Conservation (phyloP, 2,113 vertebrate species). For the Chloropsis cyanopogon region DNA sequence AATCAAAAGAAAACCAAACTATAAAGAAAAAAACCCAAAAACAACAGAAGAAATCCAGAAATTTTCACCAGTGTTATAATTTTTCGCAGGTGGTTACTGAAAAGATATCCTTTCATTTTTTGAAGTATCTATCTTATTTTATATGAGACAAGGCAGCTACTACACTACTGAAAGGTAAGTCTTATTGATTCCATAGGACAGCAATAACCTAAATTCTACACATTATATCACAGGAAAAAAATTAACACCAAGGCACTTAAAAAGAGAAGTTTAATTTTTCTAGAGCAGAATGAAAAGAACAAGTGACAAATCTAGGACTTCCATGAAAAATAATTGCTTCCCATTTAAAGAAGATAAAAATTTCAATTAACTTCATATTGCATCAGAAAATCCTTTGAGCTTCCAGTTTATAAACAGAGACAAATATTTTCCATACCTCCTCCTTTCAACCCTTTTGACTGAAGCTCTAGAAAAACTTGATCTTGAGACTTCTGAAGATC, state of each 20-base stretch:
- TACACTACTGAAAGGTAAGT: background rate
- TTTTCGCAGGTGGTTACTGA: background rate
- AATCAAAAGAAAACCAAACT: background rate
- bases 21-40: background rate
- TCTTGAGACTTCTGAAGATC: conserved; percentile 75
- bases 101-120: background rate
- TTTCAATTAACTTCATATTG: background rate
- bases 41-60: background rate
- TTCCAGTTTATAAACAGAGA: background rate
- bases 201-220: background rate
- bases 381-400: background rate
- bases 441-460: conserved; percentile 88
- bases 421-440: conserved; percentile 81
- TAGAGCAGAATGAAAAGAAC: background rate
- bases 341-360: background rate
- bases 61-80: background rate
- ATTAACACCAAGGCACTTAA: background rate
- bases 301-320: background rate
- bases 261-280: background rate
- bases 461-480: conserved; percentile 84
- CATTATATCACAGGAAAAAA: background rate
- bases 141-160: background rate
- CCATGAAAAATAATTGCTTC: background rate
- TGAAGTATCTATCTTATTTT: background rate
- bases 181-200: background rate